Percentiles rank a stretch among this genome's conserved stretches.
phyloP scores from a whole-genome alignment of 53 echinoderm and acorn worm species.

The Actinopyga echinites region DNA sequence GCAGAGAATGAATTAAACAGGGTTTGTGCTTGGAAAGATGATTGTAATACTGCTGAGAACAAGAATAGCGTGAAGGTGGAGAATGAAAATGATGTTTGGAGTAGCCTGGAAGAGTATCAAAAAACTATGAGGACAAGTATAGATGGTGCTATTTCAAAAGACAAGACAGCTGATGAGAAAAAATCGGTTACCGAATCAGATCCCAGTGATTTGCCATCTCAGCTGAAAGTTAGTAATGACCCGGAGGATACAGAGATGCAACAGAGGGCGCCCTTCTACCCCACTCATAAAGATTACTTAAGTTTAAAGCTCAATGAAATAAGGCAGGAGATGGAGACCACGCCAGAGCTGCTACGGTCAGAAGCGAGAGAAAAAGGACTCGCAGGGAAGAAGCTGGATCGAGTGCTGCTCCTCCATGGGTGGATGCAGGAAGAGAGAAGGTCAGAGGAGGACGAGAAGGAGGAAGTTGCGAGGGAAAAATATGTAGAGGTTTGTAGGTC shows the following conservation, averaged over 20 bases:
- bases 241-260: not conserved
- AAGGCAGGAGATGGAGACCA: not conserved
- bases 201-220: not conserved
- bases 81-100: not conserved
- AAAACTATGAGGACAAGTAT: not conserved
- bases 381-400: constrained; percentile 26
- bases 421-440: not conserved
- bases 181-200: not conserved
- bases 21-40: too few relatives aligned
- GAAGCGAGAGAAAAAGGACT: not conserved
- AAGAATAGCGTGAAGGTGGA: not conserved
- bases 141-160: constrained; percentile 6
- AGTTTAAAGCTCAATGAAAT: constrained; percentile 55
- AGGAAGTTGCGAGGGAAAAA: constrained; percentile 2
- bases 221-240: not conserved
- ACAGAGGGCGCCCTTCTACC: constrained; percentile 18
- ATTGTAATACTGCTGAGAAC: not conserved
- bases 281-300: constrained; percentile 64
- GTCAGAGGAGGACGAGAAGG: not conserved
- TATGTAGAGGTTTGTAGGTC: constrained; percentile 3
- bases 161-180: not conserved
- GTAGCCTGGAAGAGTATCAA: not conserved
- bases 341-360: constrained; percentile 2
- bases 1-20: too few relatives aligned
- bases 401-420: constrained; percentile 13